Conservation (phyloP, 2,888 invertebrate genomes). For the Lasioglossum leucozonium region DNA sequence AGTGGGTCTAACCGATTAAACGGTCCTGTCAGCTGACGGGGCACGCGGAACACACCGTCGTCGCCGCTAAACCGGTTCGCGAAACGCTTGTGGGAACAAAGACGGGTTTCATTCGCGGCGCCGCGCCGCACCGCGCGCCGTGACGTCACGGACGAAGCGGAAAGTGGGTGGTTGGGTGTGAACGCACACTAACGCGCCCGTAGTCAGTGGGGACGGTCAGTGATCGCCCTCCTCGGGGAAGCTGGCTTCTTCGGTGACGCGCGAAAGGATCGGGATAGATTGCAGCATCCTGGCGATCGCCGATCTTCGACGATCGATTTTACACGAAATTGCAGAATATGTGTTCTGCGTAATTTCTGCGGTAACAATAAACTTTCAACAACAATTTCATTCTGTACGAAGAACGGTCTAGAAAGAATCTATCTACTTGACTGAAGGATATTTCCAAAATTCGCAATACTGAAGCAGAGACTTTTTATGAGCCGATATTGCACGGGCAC, state of each 20-base stretch:
- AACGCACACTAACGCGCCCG: slow-evolving; percentile 36
- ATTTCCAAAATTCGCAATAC: too few relatives aligned
- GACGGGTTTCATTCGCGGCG: slow-evolving; percentile 78
- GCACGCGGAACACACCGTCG: slow-evolving; percentile 72
- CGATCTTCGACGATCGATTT: neutral
- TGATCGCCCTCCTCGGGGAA: slow-evolving; percentile 65
- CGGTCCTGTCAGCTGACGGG: slow-evolving; percentile 79
- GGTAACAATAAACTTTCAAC: too few relatives aligned
- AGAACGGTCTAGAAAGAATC: too few relatives aligned
- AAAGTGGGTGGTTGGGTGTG: slow-evolving; percentile 73
- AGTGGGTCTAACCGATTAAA: slow-evolving; percentile 61
- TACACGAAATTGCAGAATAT: too few relatives aligned
- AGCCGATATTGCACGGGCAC: too few relatives aligned
- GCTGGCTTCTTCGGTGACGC: slow-evolving; percentile 18
- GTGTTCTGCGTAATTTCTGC: too few relatives aligned
- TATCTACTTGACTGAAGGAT: too few relatives aligned
- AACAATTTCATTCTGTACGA: too few relatives aligned
- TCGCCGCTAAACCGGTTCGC: slow-evolving; percentile 79
- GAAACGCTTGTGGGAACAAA: slow-evolving; percentile 81
- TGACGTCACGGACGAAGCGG: slow-evolving; percentile 78
- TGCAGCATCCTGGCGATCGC: neutral
- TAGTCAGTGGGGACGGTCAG: slow-evolving; percentile 78
- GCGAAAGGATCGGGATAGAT: slow-evolving; percentile 14
- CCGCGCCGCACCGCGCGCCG: slow-evolving; percentile 42
- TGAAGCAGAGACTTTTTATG: too few relatives aligned